These are phyloP conservation scores for Carapus acus DNA, from an alignment of 2,797 vertebrate species.

Conservation along the genomic window DNA sequence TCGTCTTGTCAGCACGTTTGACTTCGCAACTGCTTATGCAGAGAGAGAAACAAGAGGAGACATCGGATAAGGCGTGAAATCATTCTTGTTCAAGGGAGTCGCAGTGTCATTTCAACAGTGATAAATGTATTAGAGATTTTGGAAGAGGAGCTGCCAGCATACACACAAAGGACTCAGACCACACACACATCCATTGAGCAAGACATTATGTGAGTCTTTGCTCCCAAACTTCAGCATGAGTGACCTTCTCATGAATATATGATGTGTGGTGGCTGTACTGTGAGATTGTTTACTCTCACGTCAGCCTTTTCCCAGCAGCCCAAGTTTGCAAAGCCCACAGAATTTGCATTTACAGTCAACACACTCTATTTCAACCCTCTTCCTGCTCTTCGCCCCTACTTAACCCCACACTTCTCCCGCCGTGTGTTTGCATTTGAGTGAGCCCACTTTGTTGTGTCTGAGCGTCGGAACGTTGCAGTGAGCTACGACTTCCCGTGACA, in stretches of 20 bases:
- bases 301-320: slow-evolving; percentile 13
- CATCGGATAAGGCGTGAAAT: slow-evolving; percentile 23
- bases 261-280: slow-evolving; percentile 21
- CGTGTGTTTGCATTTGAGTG: slow-evolving; percentile 52
- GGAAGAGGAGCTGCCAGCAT: no score
- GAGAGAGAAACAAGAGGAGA: slow-evolving; percentile 24
- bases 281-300: slow-evolving; percentile 35
- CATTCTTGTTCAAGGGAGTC: slow-evolving; percentile 22
- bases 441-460: slow-evolving; percentile 67
- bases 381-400: slow-evolving; percentile 40
- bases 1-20: slow-evolving; percentile 58
- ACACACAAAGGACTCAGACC: slow-evolving; percentile 14
- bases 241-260: slow-evolving; percentile 18
- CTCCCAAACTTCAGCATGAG: slow-evolving; percentile 5
- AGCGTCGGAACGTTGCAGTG: slow-evolving; percentile 60
- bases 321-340: slow-evolving; percentile 29
- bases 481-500: slow-evolving; percentile 65
- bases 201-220: not conserved
- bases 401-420: slow-evolving; percentile 53
- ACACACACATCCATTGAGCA: no score
- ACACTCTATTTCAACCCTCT: slow-evolving; percentile 44
- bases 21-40: slow-evolving; percentile 45
- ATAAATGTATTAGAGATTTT: no score
- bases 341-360: slow-evolving; percentile 47
- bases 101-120: not conserved